Percentiles rank a stretch among this genome's conserved stretches.
phyloP scores from a whole-genome alignment of 2,113 vertebrate genomes.

The Pomatorhinus ruficollis region DNA sequence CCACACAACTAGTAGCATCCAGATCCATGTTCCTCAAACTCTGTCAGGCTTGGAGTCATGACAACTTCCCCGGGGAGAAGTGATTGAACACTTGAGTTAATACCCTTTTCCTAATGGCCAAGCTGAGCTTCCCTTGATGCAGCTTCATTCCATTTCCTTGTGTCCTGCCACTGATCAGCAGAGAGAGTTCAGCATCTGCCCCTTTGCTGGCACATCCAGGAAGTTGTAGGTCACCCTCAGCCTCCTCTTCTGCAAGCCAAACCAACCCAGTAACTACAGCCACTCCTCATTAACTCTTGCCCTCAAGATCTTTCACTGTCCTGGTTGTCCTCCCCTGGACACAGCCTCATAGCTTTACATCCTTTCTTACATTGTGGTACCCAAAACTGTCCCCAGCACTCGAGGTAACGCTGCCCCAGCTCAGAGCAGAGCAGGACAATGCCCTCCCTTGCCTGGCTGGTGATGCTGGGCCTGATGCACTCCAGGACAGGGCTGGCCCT shows the following conservation, averaged over 20 bases:
- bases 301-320: background rate
- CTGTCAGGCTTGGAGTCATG: background rate
- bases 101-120: background rate
- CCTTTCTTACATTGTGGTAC: fast-evolving
- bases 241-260: background rate
- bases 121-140: background rate
- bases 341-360: background rate
- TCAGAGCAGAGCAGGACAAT: background rate
- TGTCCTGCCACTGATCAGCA: background rate
- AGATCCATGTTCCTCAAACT: background rate
- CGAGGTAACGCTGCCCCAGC: fast-evolving
- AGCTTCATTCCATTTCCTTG: background rate
- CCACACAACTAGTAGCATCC: background rate
- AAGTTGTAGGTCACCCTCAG: background rate
- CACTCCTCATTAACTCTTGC: background rate
- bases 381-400: background rate
- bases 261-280: background rate
- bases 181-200: background rate
- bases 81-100: fast-evolving
- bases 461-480: fast-evolving
- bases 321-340: background rate
- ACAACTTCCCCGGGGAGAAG: fast-evolving
- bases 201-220: background rate
- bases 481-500: fast-evolving
- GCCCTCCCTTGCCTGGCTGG: fast-evolving